phyloP scores from a whole-genome alignment of 1,140 invertebrate species.

The Melipona quadrifasciata region DNA sequence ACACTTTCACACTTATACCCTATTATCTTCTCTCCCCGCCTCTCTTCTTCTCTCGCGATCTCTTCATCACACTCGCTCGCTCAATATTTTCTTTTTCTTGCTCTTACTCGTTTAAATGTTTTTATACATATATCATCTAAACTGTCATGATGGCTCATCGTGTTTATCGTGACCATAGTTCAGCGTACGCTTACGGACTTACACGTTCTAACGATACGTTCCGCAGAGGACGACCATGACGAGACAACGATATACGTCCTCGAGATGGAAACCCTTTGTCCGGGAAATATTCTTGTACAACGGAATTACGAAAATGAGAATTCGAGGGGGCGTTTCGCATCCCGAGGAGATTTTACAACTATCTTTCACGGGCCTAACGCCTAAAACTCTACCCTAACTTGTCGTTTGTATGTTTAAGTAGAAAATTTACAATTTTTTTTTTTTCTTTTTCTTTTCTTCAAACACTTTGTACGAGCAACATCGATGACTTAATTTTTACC shows the following conservation, averaged over 20 bases:
- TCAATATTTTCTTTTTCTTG: background rate
- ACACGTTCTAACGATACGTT: constrained; percentile 54
- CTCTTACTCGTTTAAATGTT: constrained; percentile 48
- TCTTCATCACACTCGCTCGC: background rate
- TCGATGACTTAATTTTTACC: constrained; percentile 77
- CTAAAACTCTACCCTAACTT: constrained; percentile 66
- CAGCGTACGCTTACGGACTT: constrained; percentile 57
- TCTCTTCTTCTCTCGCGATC: background rate
- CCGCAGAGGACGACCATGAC: constrained; percentile 39
- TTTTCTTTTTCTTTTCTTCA: constrained; percentile 20
- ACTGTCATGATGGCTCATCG: constrained; percentile 65
- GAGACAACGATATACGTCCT: constrained; percentile 45
- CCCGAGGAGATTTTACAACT: constrained; percentile 43
- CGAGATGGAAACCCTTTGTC: constrained; percentile 11
- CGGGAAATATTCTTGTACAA: constrained; percentile 4
- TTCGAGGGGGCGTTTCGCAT: constrained; percentile 15
- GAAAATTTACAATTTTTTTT: constrained; percentile 75
- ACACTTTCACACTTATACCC: background rate
- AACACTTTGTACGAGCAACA: constrained; percentile 78
- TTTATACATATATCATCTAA: constrained; percentile 61
- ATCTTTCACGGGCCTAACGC: constrained; percentile 41
- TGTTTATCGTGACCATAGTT: constrained; percentile 58
- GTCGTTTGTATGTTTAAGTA: constrained; percentile 67
- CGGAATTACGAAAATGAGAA: constrained; percentile 9
- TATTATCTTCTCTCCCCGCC: background rate